These are phyloP conservation scores for Philonicus albiceps DNA, from an alignment of 2,888 invertebrate species.

Conservation along the genomic window DNA sequence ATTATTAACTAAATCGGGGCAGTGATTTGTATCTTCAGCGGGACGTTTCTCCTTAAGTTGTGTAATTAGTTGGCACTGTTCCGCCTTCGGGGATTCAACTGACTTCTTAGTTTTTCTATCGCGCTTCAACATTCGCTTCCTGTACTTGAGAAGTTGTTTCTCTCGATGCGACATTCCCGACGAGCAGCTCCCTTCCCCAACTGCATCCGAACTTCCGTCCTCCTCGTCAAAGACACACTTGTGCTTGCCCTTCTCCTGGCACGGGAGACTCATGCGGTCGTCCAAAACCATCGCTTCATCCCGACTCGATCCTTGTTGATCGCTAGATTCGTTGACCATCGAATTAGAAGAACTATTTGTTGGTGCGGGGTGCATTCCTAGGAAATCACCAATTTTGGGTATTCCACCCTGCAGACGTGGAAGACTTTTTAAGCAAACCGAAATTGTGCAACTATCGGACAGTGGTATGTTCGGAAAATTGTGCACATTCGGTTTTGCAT, in stretches of 20 bases:
- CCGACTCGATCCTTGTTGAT: slow-evolving; percentile 38
- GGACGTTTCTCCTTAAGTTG: background rate
- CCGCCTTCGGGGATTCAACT: background rate
- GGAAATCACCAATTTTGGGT: slow-evolving; percentile 64
- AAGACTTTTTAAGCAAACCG: slow-evolving; percentile 71
- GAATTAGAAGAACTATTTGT: background rate
- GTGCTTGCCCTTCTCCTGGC: slow-evolving; percentile 79
- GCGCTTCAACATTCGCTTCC: slow-evolving; percentile 62
- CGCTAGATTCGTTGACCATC: slow-evolving; percentile 12
- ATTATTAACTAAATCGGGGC: slow-evolving; percentile 32
- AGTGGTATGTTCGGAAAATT: slow-evolving; percentile 63
- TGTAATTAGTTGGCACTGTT: background rate
- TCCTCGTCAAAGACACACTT: slow-evolving; percentile 79
- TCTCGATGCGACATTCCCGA: slow-evolving; percentile 58
- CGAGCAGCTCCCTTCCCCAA: background rate
- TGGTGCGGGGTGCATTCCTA: slow-evolving; percentile 13
- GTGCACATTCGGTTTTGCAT: slow-evolving; percentile 61
- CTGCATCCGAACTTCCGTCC: slow-evolving; percentile 60
- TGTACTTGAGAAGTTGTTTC: slow-evolving; percentile 61
- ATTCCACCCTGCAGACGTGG: slow-evolving; percentile 78
- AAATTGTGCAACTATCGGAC: slow-evolving; percentile 59
- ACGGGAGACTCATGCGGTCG: slow-evolving; percentile 55
- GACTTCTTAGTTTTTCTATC: slow-evolving; percentile 57
- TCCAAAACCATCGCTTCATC: slow-evolving; percentile 44
- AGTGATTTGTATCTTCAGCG: slow-evolving; percentile 18